These are phyloP conservation scores for Silvanus unidentatus DNA, from an alignment of 2,888 invertebrate genomes.

Conservation along the genomic window DNA sequence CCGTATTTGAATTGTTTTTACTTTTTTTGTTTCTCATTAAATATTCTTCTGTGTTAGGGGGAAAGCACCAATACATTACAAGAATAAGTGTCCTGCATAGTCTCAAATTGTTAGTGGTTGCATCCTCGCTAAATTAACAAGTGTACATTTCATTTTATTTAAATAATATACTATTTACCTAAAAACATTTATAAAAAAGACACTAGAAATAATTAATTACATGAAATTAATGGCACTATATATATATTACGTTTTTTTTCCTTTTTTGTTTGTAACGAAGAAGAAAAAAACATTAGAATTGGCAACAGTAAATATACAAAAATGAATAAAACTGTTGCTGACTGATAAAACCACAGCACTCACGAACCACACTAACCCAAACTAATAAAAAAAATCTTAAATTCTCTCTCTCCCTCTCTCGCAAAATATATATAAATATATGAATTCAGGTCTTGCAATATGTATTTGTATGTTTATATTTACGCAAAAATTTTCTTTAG, in stretches of 20 bases:
- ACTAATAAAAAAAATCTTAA: slow-evolving; percentile 34
- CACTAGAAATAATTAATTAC: slow-evolving; percentile 42
- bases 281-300: slow-evolving; percentile 22
- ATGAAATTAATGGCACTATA: slow-evolving; percentile 49
- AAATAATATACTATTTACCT: slow-evolving; percentile 46
- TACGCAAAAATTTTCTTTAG: slow-evolving; percentile 17
- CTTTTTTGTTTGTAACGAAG: slow-evolving; percentile 25
- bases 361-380: slow-evolving; percentile 38
- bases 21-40: no score
- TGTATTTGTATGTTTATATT: slow-evolving; percentile 9
- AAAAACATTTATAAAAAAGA: slow-evolving; percentile 49
- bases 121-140: slow-evolving; percentile 47
- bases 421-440: slow-evolving; percentile 3
- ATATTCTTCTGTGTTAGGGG: slow-evolving; percentile 18
- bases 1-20: no score
- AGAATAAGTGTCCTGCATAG: slow-evolving; percentile 38
- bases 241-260: slow-evolving; percentile 37
- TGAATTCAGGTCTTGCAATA: neutral
- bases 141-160: slow-evolving; percentile 39
- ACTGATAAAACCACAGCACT: slow-evolving; percentile 36
- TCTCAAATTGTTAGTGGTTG: slow-evolving; percentile 43
- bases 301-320: slow-evolving; percentile 21
- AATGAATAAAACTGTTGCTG: slow-evolving; percentile 22
- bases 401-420: slow-evolving; percentile 26
- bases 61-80: slow-evolving; percentile 45